phyloP scores from a whole-genome alignment of 2,888 invertebrate species.

The Temnothorax unifasciatus region DNA sequence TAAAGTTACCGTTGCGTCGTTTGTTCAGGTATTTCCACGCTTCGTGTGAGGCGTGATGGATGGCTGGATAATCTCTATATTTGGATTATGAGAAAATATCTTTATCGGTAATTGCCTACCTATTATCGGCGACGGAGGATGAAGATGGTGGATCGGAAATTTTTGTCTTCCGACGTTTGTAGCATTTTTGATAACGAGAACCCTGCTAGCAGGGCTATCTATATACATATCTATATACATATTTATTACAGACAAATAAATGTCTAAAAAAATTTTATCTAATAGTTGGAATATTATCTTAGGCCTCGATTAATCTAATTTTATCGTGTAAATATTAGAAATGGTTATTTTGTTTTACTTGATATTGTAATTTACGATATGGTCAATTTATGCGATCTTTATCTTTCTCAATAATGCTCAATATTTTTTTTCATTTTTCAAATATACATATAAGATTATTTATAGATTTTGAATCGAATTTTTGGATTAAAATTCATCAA shows the following conservation, averaged over 20 bases:
- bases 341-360: not conserved
- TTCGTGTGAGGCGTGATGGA: constrained; percentile 9
- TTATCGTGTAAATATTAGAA: constrained; percentile 6
- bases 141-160: not conserved
- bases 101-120: not conserved
- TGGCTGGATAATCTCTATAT: not conserved
- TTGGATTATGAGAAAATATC: constrained; percentile 26
- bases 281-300: not conserved
- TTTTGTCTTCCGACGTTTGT: not conserved
- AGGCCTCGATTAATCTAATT: not conserved
- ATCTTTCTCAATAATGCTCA: not conserved
- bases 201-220: no score
- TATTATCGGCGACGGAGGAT: not conserved
- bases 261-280: not conserved
- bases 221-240: not conserved
- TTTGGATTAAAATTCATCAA: not conserved
- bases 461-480: not conserved
- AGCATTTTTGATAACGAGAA: not conserved
- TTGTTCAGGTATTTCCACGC: not conserved
- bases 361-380: no score
- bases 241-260: not conserved
- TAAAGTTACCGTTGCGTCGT: constrained; percentile 28
- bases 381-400: no score
- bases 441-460: not conserved
- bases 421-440: not conserved